A percentile compares a stretch with the other conserved stretches of the same genome.
phyloP scores from a whole-genome alignment of 2,888 invertebrate genomes.

The Cephalotes varians region DNA sequence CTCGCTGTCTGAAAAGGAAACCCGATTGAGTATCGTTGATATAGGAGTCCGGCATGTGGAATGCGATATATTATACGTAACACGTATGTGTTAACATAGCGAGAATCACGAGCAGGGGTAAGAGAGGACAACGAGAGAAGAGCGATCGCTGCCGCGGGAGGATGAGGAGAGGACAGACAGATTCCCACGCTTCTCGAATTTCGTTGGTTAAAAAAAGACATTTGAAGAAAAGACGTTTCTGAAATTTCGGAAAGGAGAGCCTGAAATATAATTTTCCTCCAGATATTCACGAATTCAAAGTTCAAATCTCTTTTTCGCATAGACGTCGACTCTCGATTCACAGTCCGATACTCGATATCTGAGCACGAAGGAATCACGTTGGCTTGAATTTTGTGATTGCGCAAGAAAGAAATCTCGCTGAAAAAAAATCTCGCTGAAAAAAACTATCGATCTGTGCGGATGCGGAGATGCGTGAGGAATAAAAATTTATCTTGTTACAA shows the following conservation, averaged over 20 bases:
- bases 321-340: background rate
- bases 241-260: background rate
- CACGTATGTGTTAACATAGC: slow-evolving; percentile 51
- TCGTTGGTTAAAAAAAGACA: background rate
- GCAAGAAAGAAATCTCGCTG: background rate
- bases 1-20: slow-evolving; percentile 57
- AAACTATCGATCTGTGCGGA: background rate
- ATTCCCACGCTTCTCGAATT: slow-evolving; percentile 56
- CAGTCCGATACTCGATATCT: background rate
- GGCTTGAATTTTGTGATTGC: background rate
- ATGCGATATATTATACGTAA: slow-evolving; percentile 50
- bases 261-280: background rate
- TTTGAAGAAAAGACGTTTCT: background rate
- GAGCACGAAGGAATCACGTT: background rate
- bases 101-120: slow-evolving; percentile 25
- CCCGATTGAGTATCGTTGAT: slow-evolving; percentile 59
- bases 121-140: background rate
- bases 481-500: background rate
- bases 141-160: background rate
- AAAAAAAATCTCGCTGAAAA: background rate
- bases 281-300: background rate
- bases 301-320: background rate
- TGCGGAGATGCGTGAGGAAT: background rate
- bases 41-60: slow-evolving; percentile 57
- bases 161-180: background rate